Base-by-base conservation (phyloP, 1,140 invertebrate species). In the Monomorium pharaonis region DNA sequence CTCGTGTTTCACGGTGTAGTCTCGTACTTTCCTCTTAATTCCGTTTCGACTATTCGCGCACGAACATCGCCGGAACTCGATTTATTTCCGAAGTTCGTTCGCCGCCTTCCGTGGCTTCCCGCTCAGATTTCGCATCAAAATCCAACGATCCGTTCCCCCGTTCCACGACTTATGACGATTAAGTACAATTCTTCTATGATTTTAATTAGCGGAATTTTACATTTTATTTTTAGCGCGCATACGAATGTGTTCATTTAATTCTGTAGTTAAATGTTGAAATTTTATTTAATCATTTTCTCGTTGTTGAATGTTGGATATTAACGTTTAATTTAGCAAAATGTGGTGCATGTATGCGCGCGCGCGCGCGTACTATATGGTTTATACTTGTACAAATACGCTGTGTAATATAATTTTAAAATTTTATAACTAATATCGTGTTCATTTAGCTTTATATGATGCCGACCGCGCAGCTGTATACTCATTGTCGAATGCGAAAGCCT, bases 1-100 rank as follows among this genome's bases (percentile, higher is more conserved):
- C 70, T 62, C 37, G 78, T 51, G 24, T 27, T 56, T 27, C 67
- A 51, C 51, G 42, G 33, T 10, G 69, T n/a, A 24, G 3, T n/a
- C n/a, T 12, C 44, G 42, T 51, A 49, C 47, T 63, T 84, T 51
- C 10, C 44, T 65, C 56, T 75, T 74, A 42, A 83, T 83, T 83
- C 51, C 69, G 3, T 24, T 44, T 30, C 37, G 24, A 33, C 44
- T 51, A 33, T 24, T 21, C 47, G 47, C 47, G 58, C 63, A 54
- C 77, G 77, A 69, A 69, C 77, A 42, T 16, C 1, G 47, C 67
- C 18, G 62, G 10, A 70, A 80, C 75, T 30, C 21, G 75, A 44
- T n/a, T 77, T 1, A 12, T 63, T 30, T 47, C 14, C 10, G 56
- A 18, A n/a, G 21, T n/a, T 9, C 24, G 14, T 9, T 10, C 56